Percentiles rank a stretch among this genome's conserved stretches.
These are phyloP conservation scores for Arenicola marina DNA, from an alignment of 2,888 invertebrate genomes.

Conservation along the genomic window DNA sequence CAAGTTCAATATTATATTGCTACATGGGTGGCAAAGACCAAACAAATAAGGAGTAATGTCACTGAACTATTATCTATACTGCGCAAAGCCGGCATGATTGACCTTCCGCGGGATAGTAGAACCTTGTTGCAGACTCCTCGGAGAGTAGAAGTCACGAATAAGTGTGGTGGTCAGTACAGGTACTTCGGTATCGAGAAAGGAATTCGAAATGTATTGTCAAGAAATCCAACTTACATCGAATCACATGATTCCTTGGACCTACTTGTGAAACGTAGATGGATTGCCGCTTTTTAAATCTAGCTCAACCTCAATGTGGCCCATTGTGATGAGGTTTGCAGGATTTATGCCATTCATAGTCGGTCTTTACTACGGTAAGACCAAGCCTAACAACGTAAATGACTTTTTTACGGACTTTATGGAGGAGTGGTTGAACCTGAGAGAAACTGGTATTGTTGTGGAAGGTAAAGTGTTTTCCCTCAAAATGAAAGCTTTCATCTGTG, in stretches of 20 bases:
- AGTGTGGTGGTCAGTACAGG: conserved; percentile 12
- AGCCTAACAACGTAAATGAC: background rate
- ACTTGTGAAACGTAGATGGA: conserved; percentile 20
- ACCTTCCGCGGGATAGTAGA: conserved; percentile 11
- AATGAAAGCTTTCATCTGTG: conserved; percentile 8
- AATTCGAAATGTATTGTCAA: background rate
- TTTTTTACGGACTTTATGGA: conserved; percentile 7
- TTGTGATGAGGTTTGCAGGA: background rate
- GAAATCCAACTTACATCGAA: background rate
- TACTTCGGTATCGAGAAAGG: conserved; percentile 11
- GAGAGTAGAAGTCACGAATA: background rate
- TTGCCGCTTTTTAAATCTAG: conserved; percentile 19
- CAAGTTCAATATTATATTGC: too few species aligned
- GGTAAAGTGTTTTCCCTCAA: background rate
- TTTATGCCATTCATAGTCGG: background rate
- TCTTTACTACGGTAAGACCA: background rate
- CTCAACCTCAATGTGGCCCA: conserved; percentile 8
- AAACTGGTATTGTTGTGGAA: background rate
- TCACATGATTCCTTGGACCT: too few species aligned
- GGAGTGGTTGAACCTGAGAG: background rate
- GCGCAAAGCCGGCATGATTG: too few species aligned
- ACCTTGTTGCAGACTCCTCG: conserved; percentile 7
- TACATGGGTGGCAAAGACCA: too few species aligned
- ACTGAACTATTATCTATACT: too few species aligned
- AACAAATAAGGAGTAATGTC: too few species aligned